Conservation (phyloP, 2,888 invertebrate genomes). For the Mactromeris polynyma region DNA sequence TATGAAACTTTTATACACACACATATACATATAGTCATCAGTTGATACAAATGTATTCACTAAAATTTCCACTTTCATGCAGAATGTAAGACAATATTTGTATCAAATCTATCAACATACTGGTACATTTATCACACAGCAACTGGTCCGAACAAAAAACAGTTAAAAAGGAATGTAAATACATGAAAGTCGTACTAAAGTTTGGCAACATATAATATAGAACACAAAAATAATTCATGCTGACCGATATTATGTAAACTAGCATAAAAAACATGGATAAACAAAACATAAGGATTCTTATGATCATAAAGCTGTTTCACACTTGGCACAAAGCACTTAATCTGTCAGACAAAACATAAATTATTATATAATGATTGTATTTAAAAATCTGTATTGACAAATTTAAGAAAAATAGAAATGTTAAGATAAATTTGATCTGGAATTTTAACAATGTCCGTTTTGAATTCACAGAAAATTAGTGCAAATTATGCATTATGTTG, state of each 20-base stretch:
- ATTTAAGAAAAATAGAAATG: no score
- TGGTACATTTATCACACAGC: neutral
- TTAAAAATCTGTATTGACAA: no score
- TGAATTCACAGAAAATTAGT: no score
- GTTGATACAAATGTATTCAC: neutral
- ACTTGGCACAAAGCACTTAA: no score
- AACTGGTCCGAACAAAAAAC: neutral
- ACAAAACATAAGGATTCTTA: no score
- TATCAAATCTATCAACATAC: neutral
- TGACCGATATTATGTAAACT: neutral
- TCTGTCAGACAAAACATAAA: no score
- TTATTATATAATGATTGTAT: no score
- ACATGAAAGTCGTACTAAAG: neutral
- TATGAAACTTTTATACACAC: neutral
- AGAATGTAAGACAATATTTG: neutral
- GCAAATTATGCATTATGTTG: no score
- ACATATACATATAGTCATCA: neutral
- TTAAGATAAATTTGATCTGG: no score
- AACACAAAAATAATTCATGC: neutral
- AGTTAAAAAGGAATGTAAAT: conserved; percentile 3
- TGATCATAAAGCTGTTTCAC: no score
- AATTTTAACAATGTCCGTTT: no score
- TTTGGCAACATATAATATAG: conserved; percentile 3
- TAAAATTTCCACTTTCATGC: neutral
- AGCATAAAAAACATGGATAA: neutral